A percentile compares a stretch with the other conserved stretches of the same genome.
Conservation (phyloP, 35 echinoderm and acorn worm genomes). For the Apostichopus japonicus region DNA sequence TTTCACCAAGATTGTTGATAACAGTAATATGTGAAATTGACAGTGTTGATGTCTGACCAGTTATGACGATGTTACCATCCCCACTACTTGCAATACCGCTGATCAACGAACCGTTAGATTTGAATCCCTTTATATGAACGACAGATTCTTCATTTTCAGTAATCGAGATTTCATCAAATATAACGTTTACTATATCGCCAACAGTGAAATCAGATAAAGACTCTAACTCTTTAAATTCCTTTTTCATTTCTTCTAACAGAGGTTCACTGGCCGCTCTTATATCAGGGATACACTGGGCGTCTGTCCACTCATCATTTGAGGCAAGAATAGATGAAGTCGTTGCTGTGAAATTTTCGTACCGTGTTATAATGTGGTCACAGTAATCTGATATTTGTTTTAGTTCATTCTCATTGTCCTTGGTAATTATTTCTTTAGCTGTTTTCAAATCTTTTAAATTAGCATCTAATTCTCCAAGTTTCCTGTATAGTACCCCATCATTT, state of each 20-base stretch:
- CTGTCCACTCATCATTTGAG: neutral
- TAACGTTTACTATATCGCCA: neutral
- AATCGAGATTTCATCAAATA: neutral
- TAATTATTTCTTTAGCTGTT: neutral
- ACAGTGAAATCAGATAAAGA: neutral
- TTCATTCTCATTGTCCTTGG: neutral
- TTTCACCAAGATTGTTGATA: neutral
- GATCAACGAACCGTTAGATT: neutral
- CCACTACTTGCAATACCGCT: neutral
- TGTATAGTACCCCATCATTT: neutral
- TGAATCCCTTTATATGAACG: neutral
- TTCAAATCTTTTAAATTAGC: neutral
- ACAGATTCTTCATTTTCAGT: neutral
- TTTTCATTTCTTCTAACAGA: neutral
- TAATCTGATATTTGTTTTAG: neutral
- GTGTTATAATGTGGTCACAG: neutral
- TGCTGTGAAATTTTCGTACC: neutral
- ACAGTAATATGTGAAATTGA: neutral
- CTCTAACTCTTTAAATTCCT: conserved; percentile 2
- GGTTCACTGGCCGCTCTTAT: neutral
- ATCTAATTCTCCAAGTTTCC: neutral
- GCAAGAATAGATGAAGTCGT: neutral
- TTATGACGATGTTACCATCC: neutral
- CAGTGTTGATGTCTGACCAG: neutral
- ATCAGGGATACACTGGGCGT: neutral